Percentiles rank a stretch among this genome's conserved stretches.
phyloP scores from a whole-genome alignment of 2,888 invertebrate species.

The Caprella mutica region DNA sequence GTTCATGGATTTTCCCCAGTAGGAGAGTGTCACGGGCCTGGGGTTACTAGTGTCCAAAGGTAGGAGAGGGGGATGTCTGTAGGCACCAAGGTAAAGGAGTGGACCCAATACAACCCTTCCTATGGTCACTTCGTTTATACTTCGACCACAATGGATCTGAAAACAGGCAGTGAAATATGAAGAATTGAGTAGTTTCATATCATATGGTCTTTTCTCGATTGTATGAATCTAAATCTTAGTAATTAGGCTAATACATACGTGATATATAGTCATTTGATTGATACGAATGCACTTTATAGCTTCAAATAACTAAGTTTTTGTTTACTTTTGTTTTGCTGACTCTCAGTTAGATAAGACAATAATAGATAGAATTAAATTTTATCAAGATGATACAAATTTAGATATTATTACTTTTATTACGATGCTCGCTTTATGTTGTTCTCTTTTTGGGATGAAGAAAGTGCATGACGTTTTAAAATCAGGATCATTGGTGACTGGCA shows the following conservation, averaged over 20 bases:
- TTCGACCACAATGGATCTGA: constrained; percentile 1
- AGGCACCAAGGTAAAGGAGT: constrained; percentile 4
- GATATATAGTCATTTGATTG: no score
- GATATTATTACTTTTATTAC: background rate
- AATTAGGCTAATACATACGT: no score
- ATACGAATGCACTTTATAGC: no score
- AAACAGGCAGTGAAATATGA: background rate
- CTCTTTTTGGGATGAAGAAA: constrained; percentile 1
- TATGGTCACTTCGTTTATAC: constrained; percentile 3
- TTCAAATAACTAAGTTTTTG: no score
- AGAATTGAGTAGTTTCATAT: no score
- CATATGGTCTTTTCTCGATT: no score
- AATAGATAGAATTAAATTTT: no score
- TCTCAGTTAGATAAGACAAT: no score
- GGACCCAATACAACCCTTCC: constrained; percentile 2
- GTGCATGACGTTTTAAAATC: constrained; percentile 2
- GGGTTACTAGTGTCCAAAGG: background rate
- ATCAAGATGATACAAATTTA: background rate
- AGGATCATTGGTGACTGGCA: background rate
- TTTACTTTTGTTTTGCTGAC: no score
- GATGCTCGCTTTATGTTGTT: constrained; percentile 4
- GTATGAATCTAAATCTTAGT: no score
- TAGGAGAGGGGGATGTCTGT: background rate
- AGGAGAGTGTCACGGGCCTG: background rate
- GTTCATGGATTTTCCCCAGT: constrained; percentile 5